Conservation (phyloP, 2,797 vertebrate genomes). For the Pitangus sulphuratus region DNA sequence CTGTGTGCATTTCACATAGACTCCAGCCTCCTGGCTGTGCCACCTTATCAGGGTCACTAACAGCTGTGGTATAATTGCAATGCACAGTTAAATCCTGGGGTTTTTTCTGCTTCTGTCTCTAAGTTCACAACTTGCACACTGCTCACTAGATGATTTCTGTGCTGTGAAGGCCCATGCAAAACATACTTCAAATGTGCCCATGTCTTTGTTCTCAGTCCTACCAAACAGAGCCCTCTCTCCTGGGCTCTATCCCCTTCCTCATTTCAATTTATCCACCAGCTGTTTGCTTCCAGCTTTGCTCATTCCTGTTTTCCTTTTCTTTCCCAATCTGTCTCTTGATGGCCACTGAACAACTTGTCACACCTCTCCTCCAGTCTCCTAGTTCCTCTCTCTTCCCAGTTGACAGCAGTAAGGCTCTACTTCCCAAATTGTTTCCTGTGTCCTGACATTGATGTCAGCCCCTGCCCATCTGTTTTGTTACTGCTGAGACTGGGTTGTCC, state of each 20-base stretch:
- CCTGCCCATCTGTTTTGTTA: not conserved
- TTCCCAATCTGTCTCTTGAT: not conserved
- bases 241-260: not conserved
- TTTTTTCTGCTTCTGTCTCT: not conserved
- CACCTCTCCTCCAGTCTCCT: not conserved
- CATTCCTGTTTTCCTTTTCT: not conserved
- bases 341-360: not conserved
- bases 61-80: not conserved
- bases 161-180: accelerated
- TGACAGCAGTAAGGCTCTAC: not conserved
- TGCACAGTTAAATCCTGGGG: not conserved
- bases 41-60: not conserved
- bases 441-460: not conserved
- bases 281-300: not conserved
- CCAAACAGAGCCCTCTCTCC: not conserved
- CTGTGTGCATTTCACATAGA: not conserved
- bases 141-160: not conserved
- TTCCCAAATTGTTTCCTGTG: not conserved
- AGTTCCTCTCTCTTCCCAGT: not conserved
- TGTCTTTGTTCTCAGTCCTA: not conserved
- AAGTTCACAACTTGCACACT: not conserved
- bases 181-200: not conserved
- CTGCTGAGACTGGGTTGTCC: not conserved
- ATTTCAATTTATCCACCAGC: not conserved
- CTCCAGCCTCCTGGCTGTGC: not conserved